phyloP scores from a whole-genome alignment of 1,140 invertebrate genomes.

The Latrodectus geometricus region DNA sequence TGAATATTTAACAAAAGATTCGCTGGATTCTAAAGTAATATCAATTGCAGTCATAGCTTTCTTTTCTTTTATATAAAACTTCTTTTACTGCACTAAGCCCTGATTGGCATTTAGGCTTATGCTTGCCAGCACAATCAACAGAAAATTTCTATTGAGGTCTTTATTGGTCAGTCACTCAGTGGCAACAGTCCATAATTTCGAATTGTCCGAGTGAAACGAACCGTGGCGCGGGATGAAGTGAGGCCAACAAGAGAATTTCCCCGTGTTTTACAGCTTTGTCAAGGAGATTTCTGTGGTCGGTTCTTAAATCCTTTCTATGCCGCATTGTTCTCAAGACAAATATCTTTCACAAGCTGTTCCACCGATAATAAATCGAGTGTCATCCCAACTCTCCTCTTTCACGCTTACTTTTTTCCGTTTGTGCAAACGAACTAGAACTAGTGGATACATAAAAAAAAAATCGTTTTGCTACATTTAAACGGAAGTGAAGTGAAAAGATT shows the following conservation, averaged over 20 bases:
- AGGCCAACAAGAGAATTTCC: not conserved
- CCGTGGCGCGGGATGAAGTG: conserved; percentile 4
- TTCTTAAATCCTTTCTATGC: not conserved
- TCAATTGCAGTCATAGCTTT: not conserved
- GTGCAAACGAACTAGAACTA: too few species aligned
- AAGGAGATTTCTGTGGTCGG: conserved; percentile 27
- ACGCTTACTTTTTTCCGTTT: too few species aligned
- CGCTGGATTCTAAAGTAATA: too few species aligned
- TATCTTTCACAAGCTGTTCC: not conserved
- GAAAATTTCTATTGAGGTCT: conserved; percentile 16
- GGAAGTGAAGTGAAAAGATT: too few species aligned
- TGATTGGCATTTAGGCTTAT: conserved; percentile 52
- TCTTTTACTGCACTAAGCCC: conserved; percentile 38
- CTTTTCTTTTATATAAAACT: conserved; percentile 3
- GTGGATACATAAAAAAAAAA: too few species aligned
- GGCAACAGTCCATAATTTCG: conserved; percentile 20
- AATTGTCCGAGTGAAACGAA: conserved; percentile 25
- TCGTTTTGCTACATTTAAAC: too few species aligned
- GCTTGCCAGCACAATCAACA: conserved; percentile 24
- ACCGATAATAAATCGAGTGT: not conserved
- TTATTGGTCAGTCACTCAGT: conserved; percentile 20
- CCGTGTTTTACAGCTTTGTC: conserved; percentile 13
- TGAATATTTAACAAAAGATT: too few species aligned
- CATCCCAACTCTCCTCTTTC: not conserved
- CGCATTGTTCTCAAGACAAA: not conserved